Evolutionary conservation across 2,113 vertebrate species (phyloP), one percentile per base, ranked within the genome.

Genomic region (Phaetusa simplex): DNA sequence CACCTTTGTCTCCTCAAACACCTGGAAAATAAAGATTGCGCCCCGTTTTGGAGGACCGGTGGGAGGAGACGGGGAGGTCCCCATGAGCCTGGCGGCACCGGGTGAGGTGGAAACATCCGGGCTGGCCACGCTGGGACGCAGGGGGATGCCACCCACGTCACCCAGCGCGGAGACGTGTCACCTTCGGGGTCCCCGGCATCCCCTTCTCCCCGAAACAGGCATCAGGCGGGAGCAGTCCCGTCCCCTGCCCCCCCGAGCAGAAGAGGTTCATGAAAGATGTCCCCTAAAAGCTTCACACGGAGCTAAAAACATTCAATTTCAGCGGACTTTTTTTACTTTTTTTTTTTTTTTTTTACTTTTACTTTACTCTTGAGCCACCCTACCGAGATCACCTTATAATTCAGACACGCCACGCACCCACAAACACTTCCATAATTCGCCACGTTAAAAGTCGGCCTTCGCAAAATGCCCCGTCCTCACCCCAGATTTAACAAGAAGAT

Each of bases 401-500:
- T 17, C 62, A 30, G 32, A 4, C 40, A 19, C 9, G 3, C 2
- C 2, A 0, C 1, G 1, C 0, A 15, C 6, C 61, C 11, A 11
- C 52, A 42, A 66, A 77, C 18, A 5, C 47, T 53, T 18, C 76
- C 70, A 2, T 15, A 59, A 55, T 4, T 9, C 83, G 16, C 23
- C 32, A 0, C 0, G 2, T 4, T 3, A 1, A 36, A 66, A 66
- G 15, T 0, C 23, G 0, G 21, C 6, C 1, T 17, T 11, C 30
- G 6, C 43, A 58, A 71, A 27, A 38, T 0, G 2, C 9, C 38
- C 70, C 24, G 0, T 6, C 23, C 64, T 34, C 5, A 16, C 11
- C 36, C 52, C 27, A 15, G 14, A 14, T 24, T 69, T 32, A n/a
- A 34, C 24, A 17, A 12, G 5, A 14, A 14, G 14, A 10, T 3